Evolutionary conservation across 2,888 invertebrate genomes (phyloP).

Genomic region (Galerucella calmariensis): DNA sequence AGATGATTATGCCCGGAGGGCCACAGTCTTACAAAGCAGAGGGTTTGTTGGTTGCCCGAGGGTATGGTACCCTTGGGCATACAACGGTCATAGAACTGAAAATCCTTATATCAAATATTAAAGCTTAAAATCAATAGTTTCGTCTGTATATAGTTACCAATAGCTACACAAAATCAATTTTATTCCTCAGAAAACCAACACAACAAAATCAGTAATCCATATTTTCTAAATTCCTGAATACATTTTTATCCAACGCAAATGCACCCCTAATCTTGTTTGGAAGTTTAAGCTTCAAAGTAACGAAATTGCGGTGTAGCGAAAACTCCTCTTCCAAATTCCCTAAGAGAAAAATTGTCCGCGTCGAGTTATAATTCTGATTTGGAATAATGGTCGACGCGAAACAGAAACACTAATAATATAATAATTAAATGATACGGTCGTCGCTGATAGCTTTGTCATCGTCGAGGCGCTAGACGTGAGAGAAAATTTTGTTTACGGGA

Average conservation of each 20-base stretch:
- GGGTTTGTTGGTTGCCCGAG: too few species aligned
- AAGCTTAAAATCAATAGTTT: too few species aligned
- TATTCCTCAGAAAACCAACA: too few species aligned
- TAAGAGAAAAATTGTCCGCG: neutral
- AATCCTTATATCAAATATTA: too few species aligned
- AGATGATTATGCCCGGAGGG: too few species aligned
- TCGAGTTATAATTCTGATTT: conserved; percentile 6
- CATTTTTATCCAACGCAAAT: neutral
- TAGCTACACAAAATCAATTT: too few species aligned
- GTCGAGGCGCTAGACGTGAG: neutral
- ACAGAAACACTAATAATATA: conserved; percentile 11
- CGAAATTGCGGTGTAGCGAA: neutral
- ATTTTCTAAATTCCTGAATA: neutral
- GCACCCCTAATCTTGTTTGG: neutral
- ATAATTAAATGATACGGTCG: conserved; percentile 7
- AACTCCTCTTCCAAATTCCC: neutral
- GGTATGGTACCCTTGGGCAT: too few species aligned
- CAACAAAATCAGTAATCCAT: neutral
- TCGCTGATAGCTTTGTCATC: conserved; percentile 1
- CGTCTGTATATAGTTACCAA: too few species aligned
- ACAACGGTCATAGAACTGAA: too few species aligned
- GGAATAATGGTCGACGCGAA: conserved; percentile 5
- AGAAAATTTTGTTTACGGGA: conserved; percentile 2
- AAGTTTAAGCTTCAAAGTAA: conserved; percentile 9
- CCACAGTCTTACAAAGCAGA: too few species aligned